Evolutionary conservation across 2,888 invertebrate species (phyloP).

Genomic region (Sphaerophoria taeniata): DNA sequence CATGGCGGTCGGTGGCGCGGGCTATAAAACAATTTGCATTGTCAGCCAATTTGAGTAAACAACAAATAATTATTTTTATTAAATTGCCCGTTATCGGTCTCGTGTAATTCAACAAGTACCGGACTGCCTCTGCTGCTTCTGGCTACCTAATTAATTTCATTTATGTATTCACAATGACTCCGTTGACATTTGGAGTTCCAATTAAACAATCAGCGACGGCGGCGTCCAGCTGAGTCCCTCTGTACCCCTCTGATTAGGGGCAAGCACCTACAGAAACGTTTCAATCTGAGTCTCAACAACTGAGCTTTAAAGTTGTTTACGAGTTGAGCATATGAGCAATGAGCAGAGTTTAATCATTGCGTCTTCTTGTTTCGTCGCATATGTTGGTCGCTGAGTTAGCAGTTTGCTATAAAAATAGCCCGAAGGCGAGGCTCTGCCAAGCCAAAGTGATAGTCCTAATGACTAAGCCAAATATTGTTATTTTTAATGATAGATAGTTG

Average conservation of each 20-base stretch:
- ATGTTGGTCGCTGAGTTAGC: neutral
- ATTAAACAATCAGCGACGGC: conserved; percentile 53
- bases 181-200: conserved; percentile 67
- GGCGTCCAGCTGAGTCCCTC: neutral
- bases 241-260: neutral
- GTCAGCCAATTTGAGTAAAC: conserved; percentile 71
- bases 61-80: conserved; percentile 69
- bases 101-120: conserved; percentile 43
- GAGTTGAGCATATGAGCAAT: neutral
- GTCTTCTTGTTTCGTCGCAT: conserved; percentile 13
- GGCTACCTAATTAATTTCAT: conserved; percentile 73
- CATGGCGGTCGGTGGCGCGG: conserved; percentile 7
- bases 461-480: conserved; percentile 67
- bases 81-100: conserved; percentile 57
- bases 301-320: conserved; percentile 51
- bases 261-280: conserved; percentile 32
- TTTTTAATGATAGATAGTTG: conserved; percentile 53
- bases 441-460: conserved; percentile 63
- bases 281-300: conserved; percentile 50
- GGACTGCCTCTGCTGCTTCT: conserved; percentile 30
- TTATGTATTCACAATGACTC: conserved; percentile 67
- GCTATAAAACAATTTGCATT: conserved; percentile 71
- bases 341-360: neutral
- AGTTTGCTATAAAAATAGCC: conserved; percentile 58
- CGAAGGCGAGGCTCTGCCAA: conserved; percentile 57